phyloP scores from a whole-genome alignment of 2,113 vertebrate species.

The Gadus macrocephalus region DNA sequence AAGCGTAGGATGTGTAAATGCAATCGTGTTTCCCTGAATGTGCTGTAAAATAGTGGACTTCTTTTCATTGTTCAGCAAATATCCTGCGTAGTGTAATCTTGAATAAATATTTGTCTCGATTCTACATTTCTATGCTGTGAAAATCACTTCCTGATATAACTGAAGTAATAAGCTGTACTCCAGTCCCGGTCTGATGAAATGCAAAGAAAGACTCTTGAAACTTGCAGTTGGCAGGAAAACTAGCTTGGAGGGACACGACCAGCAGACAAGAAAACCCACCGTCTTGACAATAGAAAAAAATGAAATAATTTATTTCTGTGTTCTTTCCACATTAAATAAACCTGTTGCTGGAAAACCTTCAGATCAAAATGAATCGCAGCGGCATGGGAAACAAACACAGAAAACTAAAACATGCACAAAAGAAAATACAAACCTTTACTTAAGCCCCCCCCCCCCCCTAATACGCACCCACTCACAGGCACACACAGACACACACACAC shows the following conservation, averaged over 20 bases:
- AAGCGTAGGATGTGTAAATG: constrained; percentile 45
- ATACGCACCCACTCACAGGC: background rate
- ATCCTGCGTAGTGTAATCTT: constrained; percentile 25
- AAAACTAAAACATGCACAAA: constrained; percentile 62
- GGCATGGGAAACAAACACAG: constrained; percentile 18
- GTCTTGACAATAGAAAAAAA: constrained; percentile 61
- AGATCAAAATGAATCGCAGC: constrained; percentile 55
- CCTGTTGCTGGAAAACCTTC: constrained; percentile 62
- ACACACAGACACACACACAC: constrained; percentile 7
- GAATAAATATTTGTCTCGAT: constrained; percentile 48
- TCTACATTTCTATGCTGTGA: constrained; percentile 2
- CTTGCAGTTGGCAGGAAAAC: background rate
- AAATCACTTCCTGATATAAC: background rate
- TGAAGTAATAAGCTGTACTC: background rate
- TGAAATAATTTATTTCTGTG: constrained; percentile 73
- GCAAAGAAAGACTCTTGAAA: constrained; percentile 5
- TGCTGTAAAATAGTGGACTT: constrained; percentile 41
- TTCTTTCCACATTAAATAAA: constrained; percentile 73
- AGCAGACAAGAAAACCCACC: constrained; percentile 41
- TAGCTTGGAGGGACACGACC: background rate
- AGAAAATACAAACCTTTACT: constrained; percentile 8
- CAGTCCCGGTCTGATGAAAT: background rate
- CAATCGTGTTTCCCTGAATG: constrained; percentile 45
- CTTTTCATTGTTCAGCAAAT: constrained; percentile 40
- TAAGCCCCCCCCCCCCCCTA: constrained; percentile 29